phyloP scores from a whole-genome alignment of 2,888 invertebrate genomes.

The Drosophila quinaria region DNA sequence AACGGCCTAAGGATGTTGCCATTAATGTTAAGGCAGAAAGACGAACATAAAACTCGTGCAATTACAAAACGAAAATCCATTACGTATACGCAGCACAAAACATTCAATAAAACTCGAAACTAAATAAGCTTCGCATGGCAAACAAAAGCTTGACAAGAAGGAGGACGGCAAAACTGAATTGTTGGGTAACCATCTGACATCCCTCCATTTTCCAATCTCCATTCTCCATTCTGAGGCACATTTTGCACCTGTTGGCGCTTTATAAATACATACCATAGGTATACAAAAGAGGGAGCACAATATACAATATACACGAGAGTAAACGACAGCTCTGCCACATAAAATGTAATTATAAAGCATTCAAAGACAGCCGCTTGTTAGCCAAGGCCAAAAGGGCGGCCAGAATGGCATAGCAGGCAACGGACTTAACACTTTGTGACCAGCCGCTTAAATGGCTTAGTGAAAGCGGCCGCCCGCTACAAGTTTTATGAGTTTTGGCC shows the following conservation, averaged over 20 bases:
- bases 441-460: constrained; percentile 75
- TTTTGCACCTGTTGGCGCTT: constrained; percentile 59
- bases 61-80: constrained; percentile 59
- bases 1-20: constrained; percentile 19
- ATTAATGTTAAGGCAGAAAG: constrained; percentile 31
- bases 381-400: not conserved
- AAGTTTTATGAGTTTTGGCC: constrained; percentile 67
- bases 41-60: constrained; percentile 61
- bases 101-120: constrained; percentile 70
- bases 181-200: not conserved
- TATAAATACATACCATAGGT: not conserved
- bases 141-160: constrained; percentile 5
- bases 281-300: constrained; percentile 19
- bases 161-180: not conserved
- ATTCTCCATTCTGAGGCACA: not conserved
- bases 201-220: constrained; percentile 12
- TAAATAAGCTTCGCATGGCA: constrained; percentile 56
- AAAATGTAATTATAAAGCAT: constrained; percentile 79
- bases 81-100: constrained; percentile 39
- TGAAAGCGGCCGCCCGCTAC: constrained; percentile 33
- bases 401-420: constrained; percentile 8
- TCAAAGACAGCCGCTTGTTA: constrained; percentile 54
- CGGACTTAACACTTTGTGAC: constrained; percentile 75
- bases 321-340: constrained; percentile 44
- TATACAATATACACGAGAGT: constrained; percentile 35